A percentile compares a stretch with the other conserved stretches of the same genome.
phyloP scores from a whole-genome alignment of 2,888 invertebrate species.

The Aelia acuminata region DNA sequence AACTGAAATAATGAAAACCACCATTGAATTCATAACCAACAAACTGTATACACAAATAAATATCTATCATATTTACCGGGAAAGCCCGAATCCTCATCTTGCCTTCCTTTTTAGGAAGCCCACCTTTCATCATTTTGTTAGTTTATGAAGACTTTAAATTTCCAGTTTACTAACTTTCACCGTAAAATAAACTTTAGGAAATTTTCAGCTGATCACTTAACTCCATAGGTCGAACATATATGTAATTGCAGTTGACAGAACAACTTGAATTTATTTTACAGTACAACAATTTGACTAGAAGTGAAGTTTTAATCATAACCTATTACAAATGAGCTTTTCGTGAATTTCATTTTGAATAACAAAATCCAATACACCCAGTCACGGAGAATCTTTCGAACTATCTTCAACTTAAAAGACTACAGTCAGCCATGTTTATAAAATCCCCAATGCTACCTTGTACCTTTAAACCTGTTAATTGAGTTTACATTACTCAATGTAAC shows the following conservation, averaged over 20 bases:
- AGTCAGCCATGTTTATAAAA: constrained; percentile 59
- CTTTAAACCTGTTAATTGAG: constrained; percentile 43
- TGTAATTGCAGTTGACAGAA: constrained; percentile 39
- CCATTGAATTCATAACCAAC: constrained; percentile 3
- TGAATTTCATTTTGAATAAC: constrained; percentile 31
- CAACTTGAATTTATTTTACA: constrained; percentile 32
- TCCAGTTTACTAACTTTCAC: constrained; percentile 40
- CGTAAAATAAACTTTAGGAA: constrained; percentile 18
- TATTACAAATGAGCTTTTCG: constrained; percentile 10
- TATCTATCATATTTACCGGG: constrained; percentile 78
- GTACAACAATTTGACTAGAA: constrained; percentile 42
- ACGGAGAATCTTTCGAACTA: constrained; percentile 36
- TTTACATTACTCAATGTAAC: constrained; percentile 29
- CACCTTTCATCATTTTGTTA: constrained; percentile 70
- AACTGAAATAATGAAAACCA: not conserved
- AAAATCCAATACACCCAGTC: constrained; percentile 5
- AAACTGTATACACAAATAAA: constrained; percentile 28
- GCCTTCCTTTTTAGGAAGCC: constrained; percentile 90
- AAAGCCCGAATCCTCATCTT: constrained; percentile 99
- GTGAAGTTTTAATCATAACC: constrained; percentile 18
- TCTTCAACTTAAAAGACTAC: constrained; percentile 54
- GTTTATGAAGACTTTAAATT: constrained; percentile 45
- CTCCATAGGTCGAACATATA: constrained; percentile 57
- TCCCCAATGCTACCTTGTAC: constrained; percentile 50
- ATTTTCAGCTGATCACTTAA: constrained; percentile 60